phyloP scores from a whole-genome alignment of 2,113 vertebrate species.

The Tragelaphus buxtoni region DNA sequence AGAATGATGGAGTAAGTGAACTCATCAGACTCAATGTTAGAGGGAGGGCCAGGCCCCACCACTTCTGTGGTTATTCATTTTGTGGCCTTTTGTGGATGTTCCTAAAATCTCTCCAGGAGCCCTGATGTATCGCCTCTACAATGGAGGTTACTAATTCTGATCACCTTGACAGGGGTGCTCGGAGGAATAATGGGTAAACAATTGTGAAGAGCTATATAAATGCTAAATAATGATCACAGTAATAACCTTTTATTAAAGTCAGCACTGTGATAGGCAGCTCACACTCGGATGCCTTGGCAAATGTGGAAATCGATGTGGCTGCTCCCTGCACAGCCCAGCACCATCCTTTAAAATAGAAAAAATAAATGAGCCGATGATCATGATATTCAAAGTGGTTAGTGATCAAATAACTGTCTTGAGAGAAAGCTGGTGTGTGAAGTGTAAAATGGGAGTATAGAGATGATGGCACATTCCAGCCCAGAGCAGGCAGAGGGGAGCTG shows the following conservation, averaged over 20 bases:
- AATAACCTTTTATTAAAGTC: constrained; percentile 58
- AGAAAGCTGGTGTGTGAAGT: constrained; percentile 33
- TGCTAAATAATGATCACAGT: constrained; percentile 57
- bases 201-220: constrained; percentile 54
- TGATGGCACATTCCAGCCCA: neutral
- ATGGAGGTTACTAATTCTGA: neutral
- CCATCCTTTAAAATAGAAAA: constrained; percentile 63
- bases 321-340: neutral
- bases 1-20: neutral
- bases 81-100: neutral
- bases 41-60: neutral
- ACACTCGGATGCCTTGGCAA: constrained; percentile 54
- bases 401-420: constrained; percentile 55
- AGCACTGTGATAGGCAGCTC: constrained; percentile 34
- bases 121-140: constrained; percentile 3
- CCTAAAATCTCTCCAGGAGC: neutral
- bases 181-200: constrained; percentile 48
- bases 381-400: constrained; percentile 63
- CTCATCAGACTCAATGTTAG: neutral
- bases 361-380: constrained; percentile 56
- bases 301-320: constrained; percentile 45
- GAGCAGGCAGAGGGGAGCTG: neutral
- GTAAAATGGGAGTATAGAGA: neutral
- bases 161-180: constrained; percentile 41
- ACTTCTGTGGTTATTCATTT: neutral